These are phyloP conservation scores for Nilaparvata lugens DNA, from an alignment of 1,140 invertebrate genomes.

Conservation along the genomic window DNA sequence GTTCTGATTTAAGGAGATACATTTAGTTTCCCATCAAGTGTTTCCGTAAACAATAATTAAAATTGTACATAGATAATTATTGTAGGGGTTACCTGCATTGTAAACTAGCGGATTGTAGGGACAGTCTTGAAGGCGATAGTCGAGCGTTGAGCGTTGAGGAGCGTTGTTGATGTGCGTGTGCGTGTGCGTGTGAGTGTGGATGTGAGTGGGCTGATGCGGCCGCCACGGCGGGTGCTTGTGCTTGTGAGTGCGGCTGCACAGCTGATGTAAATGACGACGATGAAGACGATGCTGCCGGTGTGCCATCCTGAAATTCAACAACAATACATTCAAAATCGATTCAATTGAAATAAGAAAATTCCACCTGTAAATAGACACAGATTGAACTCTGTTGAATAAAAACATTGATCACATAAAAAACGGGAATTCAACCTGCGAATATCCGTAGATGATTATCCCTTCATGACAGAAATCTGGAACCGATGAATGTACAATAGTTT, in stretches of 20 bases:
- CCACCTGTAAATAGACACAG: too few relatives aligned
- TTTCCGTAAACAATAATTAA: too few relatives aligned
- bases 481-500: too few relatives aligned
- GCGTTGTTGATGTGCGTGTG: conserved; percentile 9
- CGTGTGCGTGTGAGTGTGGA: conserved; percentile 7
- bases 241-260: not conserved
- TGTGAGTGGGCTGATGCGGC: not conserved
- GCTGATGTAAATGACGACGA: not conserved
- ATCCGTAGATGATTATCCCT: too few relatives aligned
- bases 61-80: too few relatives aligned
- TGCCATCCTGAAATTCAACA: conserved; percentile 13
- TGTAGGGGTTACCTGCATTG: conserved; percentile 25
- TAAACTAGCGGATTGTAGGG: conserved; percentile 24
- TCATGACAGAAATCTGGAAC: too few relatives aligned
- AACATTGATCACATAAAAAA: too few relatives aligned
- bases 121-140: conserved; percentile 16
- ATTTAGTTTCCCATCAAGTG: too few relatives aligned
- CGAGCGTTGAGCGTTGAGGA: conserved; percentile 9
- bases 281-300: not conserved
- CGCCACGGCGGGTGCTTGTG: not conserved
- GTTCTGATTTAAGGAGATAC: too few relatives aligned
- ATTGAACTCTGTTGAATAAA: too few relatives aligned
- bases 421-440: too few relatives aligned
- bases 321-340: not conserved
- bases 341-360: too few relatives aligned